A percentile compares a stretch with the other conserved stretches of the same genome.
These are phyloP conservation scores for Masticophis lateralis DNA, from an alignment of 2,797 vertebrate species.

Conservation along the genomic window DNA sequence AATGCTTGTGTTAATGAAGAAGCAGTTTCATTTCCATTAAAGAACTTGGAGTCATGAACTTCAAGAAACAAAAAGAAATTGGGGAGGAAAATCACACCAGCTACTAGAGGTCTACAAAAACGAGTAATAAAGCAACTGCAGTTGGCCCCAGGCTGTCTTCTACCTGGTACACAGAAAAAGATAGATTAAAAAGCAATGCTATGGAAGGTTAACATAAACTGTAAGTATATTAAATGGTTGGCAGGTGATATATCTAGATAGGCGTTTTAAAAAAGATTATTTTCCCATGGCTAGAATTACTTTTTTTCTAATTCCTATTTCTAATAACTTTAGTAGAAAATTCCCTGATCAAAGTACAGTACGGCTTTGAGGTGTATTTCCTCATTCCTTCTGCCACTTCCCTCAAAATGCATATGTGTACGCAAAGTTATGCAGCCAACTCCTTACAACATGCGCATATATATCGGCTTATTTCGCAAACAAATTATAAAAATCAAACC, in stretches of 20 bases:
- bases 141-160: conserved; percentile 43
- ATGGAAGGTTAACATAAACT: conserved; percentile 53
- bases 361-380: conserved; percentile 12
- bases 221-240: conserved; percentile 55
- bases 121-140: conserved; percentile 28
- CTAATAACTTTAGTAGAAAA: conserved; percentile 51
- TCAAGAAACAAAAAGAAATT: conserved; percentile 37
- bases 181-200: conserved; percentile 43
- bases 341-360: conserved; percentile 30
- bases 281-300: conserved; percentile 47
- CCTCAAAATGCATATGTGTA: neutral
- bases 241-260: conserved; percentile 58
- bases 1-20: conserved; percentile 37
- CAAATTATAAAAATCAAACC: neutral
- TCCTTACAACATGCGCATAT: neutral
- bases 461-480: neutral
- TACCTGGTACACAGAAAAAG: conserved; percentile 26
- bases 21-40: conserved; percentile 36
- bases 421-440: neutral
- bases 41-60: conserved; percentile 21
- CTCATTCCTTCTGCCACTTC: neutral
- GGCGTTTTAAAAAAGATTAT: conserved; percentile 31
- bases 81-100: neutral
- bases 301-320: conserved; percentile 48
- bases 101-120: conserved; percentile 32